Evolutionary conservation across 2,888 invertebrate species (phyloP).

Genomic region (Hipparchia semele): DNA sequence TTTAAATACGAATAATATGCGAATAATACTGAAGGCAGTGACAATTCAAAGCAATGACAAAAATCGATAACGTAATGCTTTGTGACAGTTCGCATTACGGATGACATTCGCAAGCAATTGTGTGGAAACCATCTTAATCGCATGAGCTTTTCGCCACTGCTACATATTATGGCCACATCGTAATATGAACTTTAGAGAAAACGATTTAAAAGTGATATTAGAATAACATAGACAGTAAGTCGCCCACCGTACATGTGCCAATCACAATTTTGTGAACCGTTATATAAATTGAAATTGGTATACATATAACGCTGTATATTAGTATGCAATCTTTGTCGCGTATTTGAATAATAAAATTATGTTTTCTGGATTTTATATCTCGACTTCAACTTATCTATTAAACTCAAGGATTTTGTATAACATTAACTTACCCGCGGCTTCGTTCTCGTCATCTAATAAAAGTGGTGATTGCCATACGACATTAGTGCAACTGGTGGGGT

Average conservation of each 20-base stretch:
- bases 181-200: not conserved
- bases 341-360: slow-evolving; percentile 4
- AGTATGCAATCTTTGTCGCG: slow-evolving; percentile 3
- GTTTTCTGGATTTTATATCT: not conserved
- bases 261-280: slow-evolving; percentile 22
- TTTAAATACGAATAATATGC: not conserved
- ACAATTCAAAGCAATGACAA: slow-evolving; percentile 5
- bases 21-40: not conserved
- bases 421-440: too few relatives aligned
- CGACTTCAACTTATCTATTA: not conserved
- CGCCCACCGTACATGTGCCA: slow-evolving; percentile 11
- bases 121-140: slow-evolving; percentile 21
- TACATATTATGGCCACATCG: not conserved
- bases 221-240: not conserved
- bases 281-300: slow-evolving; percentile 14
- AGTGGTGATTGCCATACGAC: too few relatives aligned
- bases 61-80: slow-evolving; percentile 20
- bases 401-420: not conserved
- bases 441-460: too few relatives aligned
- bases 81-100: slow-evolving; percentile 38
- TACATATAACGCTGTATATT: slow-evolving; percentile 1
- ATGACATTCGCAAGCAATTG: slow-evolving; percentile 35
- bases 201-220: not conserved
- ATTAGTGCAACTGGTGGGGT: too few relatives aligned
- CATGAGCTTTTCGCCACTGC: not conserved